A percentile compares a stretch with the other conserved stretches of the same genome.
Evolutionary conservation across 2,797 vertebrate genomes (phyloP).

Genomic region (Benthosema pterotum): DNA sequence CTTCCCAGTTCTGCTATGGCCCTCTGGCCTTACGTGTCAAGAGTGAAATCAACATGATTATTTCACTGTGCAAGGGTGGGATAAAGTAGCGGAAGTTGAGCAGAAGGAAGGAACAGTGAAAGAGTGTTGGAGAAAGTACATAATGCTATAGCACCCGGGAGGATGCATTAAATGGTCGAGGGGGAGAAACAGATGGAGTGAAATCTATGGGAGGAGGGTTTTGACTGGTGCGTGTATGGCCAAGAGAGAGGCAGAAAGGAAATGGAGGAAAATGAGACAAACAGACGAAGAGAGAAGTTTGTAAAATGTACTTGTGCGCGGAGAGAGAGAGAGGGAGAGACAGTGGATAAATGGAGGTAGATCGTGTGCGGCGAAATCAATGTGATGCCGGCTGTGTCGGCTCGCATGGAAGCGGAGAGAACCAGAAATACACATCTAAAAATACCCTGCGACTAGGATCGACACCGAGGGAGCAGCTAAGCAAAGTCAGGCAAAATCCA

Average conservation of each 20-base stretch:
- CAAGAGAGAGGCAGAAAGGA: conserved; percentile 3
- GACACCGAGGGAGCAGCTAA: conserved; percentile 40
- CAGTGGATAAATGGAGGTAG: conserved; percentile 23
- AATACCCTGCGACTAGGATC: conserved; percentile 49
- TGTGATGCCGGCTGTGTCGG: conserved; percentile 51
- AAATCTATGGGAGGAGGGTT: conserved; percentile 34
- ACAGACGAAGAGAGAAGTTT: conserved; percentile 10
- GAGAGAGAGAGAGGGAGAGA: conserved; percentile 13
- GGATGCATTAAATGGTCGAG: conserved; percentile 35
- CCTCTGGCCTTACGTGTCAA: too few species aligned
- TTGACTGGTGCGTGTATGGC: not conserved
- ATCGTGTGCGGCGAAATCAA: conserved; percentile 58
- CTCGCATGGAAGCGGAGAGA: conserved; percentile 51
- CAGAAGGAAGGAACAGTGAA: conserved; percentile 19
- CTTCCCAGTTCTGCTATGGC: conserved; percentile 6
- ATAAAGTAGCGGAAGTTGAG: conserved; percentile 28
- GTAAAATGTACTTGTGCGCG: not conserved
- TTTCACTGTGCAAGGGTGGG: not conserved
- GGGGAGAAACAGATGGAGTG: conserved; percentile 46
- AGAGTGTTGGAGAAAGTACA: conserved; percentile 41
- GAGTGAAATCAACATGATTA: too few species aligned
- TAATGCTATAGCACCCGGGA: conserved; percentile 44
- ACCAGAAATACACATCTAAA: conserved; percentile 58
- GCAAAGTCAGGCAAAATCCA: conserved; percentile 42
- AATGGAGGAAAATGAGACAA: not conserved